phyloP scores from a whole-genome alignment of 1,140 invertebrate species.

The Rhyzopertha dominica region DNA sequence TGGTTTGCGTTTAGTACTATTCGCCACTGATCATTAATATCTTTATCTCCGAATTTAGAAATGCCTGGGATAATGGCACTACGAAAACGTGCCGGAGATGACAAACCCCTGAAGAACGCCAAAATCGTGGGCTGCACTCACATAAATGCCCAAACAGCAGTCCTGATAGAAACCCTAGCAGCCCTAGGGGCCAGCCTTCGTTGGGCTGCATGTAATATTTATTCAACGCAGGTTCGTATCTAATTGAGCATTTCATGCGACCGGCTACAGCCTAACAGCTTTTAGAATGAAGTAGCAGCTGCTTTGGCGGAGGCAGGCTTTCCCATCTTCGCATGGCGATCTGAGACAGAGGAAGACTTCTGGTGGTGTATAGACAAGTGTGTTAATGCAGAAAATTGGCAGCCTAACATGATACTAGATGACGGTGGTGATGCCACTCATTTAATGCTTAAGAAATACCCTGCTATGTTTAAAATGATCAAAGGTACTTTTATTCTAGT shows the following conservation, averaged over 20 bases:
- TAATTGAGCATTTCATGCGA: too few species aligned
- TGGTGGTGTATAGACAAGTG: constrained; percentile 99
- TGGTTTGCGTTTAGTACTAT: too few species aligned
- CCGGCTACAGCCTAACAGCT: too few species aligned
- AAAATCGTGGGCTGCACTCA: constrained; percentile 97
- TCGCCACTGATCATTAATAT: too few species aligned
- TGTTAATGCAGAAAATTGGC: constrained; percentile 88
- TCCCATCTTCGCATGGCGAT: constrained; percentile 92
- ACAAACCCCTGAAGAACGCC: constrained; percentile 91
- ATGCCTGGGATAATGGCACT: constrained; percentile 97
- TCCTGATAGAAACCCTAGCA: constrained; percentile 88
- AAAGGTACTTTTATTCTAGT: too few species aligned
- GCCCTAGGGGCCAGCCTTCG: constrained; percentile 86
- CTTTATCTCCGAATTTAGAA: constrained; percentile 57
- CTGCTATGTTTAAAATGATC: constrained; percentile 90
- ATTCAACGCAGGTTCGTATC: constrained; percentile 93
- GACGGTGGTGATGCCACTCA: constrained; percentile 97
- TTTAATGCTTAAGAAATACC: constrained; percentile 95
- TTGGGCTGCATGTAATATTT: constrained; percentile 98
- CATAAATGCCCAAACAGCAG: constrained; percentile 96
- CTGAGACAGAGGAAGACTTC: constrained; percentile 95
- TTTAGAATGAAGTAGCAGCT: constrained; percentile 93
- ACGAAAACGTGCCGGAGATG: constrained; percentile 81
- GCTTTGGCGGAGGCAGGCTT: constrained; percentile 87
- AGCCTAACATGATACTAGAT: constrained; percentile 98